Conservation (phyloP, 2,797 vertebrate genomes). For the Trichosurus vulpecula region DNA sequence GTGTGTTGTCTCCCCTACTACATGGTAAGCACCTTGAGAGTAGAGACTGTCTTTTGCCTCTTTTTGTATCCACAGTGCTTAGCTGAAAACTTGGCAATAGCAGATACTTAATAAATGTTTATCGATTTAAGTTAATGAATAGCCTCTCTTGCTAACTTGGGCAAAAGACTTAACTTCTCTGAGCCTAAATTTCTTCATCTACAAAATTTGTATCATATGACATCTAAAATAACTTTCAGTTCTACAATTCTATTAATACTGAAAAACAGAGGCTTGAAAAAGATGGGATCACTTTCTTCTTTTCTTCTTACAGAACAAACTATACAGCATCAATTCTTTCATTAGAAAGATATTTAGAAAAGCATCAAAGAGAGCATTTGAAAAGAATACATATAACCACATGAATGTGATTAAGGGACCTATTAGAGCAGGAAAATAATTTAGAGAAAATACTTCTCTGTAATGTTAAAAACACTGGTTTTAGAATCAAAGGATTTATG, state of each 20-base stretch:
- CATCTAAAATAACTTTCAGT: not conserved
- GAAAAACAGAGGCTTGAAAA: not conserved
- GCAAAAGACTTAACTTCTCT: not conserved
- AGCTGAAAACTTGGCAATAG: not conserved
- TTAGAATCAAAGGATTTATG: not conserved
- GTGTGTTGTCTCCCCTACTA: not conserved
- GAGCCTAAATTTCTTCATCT: not conserved
- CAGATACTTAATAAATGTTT: not conserved
- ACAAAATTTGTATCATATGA: not conserved
- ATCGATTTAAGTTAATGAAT: not conserved
- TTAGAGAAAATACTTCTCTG: conserved; percentile 21
- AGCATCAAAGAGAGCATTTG: conserved; percentile 18
- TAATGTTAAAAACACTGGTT: not conserved
- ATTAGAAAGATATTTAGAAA: conserved; percentile 33
- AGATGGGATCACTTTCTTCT: not conserved
- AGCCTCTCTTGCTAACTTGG: not conserved
- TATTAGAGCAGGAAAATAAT: conserved; percentile 2
- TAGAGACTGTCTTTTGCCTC: not conserved
- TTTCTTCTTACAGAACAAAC: not conserved
- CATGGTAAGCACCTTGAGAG: not conserved
- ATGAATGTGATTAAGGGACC: conserved; percentile 11
- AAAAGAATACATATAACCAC: conserved; percentile 37
- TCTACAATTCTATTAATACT: not conserved
- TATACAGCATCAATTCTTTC: not conserved
- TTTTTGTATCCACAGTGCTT: not conserved